Conservation (phyloP, 1,140 invertebrate species). For the Platyscapa corneri region DNA sequence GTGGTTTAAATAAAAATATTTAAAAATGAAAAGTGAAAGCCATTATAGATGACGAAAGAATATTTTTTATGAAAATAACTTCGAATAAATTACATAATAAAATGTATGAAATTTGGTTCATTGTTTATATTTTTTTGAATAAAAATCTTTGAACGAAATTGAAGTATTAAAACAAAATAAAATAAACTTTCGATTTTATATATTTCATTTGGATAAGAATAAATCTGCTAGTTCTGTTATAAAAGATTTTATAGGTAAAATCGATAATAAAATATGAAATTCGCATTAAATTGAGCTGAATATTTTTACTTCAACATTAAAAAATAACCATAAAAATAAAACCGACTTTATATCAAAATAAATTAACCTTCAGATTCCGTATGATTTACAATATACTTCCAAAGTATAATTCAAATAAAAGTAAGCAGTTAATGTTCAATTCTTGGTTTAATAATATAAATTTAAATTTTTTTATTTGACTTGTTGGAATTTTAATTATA, state of each 20-base stretch:
- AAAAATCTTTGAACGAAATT: neutral
- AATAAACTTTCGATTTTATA: slow-evolving; percentile 9
- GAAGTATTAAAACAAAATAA: neutral
- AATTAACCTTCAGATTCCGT: neutral
- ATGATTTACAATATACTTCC: neutral
- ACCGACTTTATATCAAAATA: neutral
- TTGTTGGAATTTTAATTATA: no score
- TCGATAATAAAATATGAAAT: slow-evolving; percentile 2
- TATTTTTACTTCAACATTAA: neutral
- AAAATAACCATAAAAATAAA: neutral
- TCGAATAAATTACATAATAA: no score
- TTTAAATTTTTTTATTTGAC: no score
- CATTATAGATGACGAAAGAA: no score
- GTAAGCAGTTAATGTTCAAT: no score
- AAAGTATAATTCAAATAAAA: no score
- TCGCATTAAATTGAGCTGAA: neutral
- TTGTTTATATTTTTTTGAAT: neutral
- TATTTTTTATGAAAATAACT: no score
- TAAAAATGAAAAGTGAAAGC: no score
- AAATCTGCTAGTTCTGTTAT: slow-evolving; percentile 14
- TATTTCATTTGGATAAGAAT: neutral
- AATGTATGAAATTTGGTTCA: neutral
- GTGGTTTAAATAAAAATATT: no score
- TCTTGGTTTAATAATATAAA: no score
- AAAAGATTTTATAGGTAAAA: slow-evolving; percentile 12